Evolutionary conservation across 2,888 invertebrate species (phyloP).

Genomic region (Hermaeophaga mercurialis): DNA sequence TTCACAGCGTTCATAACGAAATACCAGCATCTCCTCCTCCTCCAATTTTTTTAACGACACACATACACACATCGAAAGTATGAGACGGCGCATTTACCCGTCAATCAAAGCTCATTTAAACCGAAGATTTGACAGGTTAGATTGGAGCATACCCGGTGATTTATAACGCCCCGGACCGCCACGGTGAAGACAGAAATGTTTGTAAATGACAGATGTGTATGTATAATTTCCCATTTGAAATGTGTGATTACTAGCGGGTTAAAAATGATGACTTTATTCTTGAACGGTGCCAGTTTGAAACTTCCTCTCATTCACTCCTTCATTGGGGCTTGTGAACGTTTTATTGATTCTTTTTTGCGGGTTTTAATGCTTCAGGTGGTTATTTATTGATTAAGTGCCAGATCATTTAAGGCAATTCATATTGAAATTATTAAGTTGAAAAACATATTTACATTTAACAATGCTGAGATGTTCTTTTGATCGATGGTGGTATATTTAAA

Average conservation of each 20-base stretch:
- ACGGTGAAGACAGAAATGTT: conserved; percentile 54
- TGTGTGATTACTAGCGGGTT: conserved; percentile 52
- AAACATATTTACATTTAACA: background rate
- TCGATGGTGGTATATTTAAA: no score
- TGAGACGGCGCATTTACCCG: conserved; percentile 53
- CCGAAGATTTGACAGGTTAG: conserved; percentile 54
- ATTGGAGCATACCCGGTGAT: conserved; percentile 55
- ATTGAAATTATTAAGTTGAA: background rate
- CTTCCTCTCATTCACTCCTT: background rate
- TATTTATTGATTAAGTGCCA: background rate
- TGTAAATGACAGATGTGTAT: conserved; percentile 55
- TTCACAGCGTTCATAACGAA: conserved; percentile 3
- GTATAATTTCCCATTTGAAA: conserved; percentile 54
- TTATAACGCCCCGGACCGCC: conserved; percentile 48
- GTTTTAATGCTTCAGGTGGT: background rate
- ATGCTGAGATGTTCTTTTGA: no score
- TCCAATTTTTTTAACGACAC: conserved; percentile 5
- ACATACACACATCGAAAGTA: conserved; percentile 30
- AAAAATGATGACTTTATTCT: conserved; percentile 56
- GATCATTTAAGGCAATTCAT: background rate
- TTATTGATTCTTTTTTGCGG: conserved; percentile 2
- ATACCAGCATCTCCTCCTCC: conserved; percentile 12
- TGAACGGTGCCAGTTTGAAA: conserved; percentile 15
- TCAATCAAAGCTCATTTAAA: conserved; percentile 59
- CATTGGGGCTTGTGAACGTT: background rate